phyloP scores from a whole-genome alignment of 23 tunicate species.

The Trididemnum nubilum region DNA sequence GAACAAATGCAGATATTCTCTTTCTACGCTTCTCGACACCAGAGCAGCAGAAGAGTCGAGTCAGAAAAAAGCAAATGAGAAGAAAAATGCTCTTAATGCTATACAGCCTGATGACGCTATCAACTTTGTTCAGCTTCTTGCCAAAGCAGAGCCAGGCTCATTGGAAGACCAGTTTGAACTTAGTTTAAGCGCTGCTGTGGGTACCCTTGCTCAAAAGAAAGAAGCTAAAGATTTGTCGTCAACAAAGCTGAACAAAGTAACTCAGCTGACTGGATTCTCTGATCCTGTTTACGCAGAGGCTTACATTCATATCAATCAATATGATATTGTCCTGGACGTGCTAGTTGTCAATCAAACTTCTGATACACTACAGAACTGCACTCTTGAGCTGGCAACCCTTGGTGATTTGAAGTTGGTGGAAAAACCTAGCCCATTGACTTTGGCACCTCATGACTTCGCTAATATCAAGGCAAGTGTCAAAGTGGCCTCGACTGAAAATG shows the following conservation, averaged over 20 bases:
- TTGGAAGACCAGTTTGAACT: conserved; percentile 91
- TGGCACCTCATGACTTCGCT: conserved; percentile 99
- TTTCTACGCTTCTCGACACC: conserved; percentile 66
- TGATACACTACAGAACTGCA: conserved; percentile 95
- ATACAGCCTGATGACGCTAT: conserved; percentile 97
- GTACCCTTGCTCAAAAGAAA: conserved; percentile 72
- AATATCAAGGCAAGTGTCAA: conserved; percentile 97
- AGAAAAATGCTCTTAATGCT: conserved; percentile 63
- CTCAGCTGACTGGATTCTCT: conserved; percentile 93
- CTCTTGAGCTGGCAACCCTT: conserved; percentile 86
- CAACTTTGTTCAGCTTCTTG: conserved; percentile 88
- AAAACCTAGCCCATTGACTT: conserved; percentile 92
- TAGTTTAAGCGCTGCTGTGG: conserved; percentile 95
- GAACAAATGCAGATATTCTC: conserved; percentile 63
- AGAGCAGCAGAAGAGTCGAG: conserved; percentile 69
- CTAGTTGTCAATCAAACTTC: conserved; percentile 94
- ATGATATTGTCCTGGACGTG: conserved; percentile 94
- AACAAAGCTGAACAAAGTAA: conserved; percentile 90
- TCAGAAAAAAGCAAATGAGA: conserved; percentile 69
- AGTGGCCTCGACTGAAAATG: conserved; percentile 97
- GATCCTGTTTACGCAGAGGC: conserved; percentile 99
- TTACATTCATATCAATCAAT: conserved; percentile 95
- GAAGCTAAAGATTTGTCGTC: conserved; percentile 82
- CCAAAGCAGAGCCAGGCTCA: conserved; percentile 79
- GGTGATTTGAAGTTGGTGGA: conserved; percentile 97